phyloP scores from a whole-genome alignment of 2,113 vertebrate genomes.

The Syrrhaptes paradoxus region DNA sequence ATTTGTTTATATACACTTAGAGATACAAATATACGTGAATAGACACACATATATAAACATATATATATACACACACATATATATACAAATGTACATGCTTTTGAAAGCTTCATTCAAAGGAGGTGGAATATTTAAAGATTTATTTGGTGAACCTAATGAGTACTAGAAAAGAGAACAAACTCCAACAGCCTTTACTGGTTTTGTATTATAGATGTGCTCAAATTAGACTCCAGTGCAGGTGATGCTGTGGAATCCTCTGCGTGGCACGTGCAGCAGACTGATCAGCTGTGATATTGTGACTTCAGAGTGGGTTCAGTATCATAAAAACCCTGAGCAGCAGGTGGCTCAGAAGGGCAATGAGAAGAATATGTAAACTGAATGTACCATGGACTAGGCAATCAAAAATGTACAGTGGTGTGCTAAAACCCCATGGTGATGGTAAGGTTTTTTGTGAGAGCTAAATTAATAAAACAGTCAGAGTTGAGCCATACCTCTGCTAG shows the following conservation, averaged over 20 bases:
- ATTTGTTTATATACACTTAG: neutral
- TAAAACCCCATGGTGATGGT: neutral
- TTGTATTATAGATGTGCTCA: neutral
- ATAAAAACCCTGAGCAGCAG: neutral
- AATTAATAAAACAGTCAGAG: neutral
- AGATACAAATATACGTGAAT: neutral
- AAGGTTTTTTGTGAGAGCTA: neutral
- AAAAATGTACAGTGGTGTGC: accelerated
- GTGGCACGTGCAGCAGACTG: accelerated
- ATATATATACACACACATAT: neutral
- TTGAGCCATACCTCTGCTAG: neutral
- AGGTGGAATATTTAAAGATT: neutral
- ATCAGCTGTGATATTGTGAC: neutral
- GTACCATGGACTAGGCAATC: neutral
- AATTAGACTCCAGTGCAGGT: neutral
- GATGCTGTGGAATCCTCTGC: neutral
- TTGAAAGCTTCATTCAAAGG: neutral
- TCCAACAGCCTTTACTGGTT: neutral
- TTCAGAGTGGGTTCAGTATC: neutral
- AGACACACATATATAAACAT: neutral
- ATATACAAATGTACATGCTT: neutral
- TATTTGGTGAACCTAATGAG: neutral
- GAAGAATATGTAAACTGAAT: neutral
- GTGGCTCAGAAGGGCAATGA: neutral
- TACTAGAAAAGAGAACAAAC: neutral